A percentile compares a stretch with the other conserved stretches of the same genome.
Evolutionary conservation across 2,797 vertebrate genomes (phyloP).

Genomic region (Pangasius mekongensis): DNA sequence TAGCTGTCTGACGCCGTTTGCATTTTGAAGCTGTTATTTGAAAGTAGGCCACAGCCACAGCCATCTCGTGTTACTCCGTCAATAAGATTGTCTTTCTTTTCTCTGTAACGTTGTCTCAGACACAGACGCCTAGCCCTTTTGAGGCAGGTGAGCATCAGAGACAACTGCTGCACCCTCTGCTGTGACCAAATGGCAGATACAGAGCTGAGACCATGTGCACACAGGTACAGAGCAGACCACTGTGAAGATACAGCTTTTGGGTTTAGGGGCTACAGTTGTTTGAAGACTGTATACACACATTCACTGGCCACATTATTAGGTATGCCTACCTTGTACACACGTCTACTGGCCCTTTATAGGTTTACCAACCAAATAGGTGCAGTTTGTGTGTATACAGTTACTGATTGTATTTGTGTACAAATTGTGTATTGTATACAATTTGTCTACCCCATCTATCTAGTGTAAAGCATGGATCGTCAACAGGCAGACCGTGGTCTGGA

Average conservation of each 20-base stretch:
- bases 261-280: constrained; percentile 1
- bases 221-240: constrained; percentile 79
- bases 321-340: not conserved
- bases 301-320: not conserved
- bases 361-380: not conserved
- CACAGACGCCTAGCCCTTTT: constrained; percentile 86
- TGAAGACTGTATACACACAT: not conserved
- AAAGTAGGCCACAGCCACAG: not conserved
- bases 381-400: too few species aligned
- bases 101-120: constrained; percentile 54
- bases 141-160: constrained; percentile 97
- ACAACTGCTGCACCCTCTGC: constrained; percentile 98
- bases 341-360: not conserved
- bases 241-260: not conserved
- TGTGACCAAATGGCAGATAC: constrained; percentile 98
- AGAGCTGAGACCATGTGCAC: constrained; percentile 93
- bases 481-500: not conserved
- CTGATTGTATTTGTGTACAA: not conserved
- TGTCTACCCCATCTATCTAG: not conserved
- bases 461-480: not conserved
- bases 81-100: not conserved
- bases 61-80: not conserved
- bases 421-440: not conserved
- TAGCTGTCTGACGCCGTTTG: not conserved
- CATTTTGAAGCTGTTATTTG: not conserved